Evolutionary conservation across 2,113 vertebrate species (phyloP).

Genomic region (Sinocyclocheilus grahami): DNA sequence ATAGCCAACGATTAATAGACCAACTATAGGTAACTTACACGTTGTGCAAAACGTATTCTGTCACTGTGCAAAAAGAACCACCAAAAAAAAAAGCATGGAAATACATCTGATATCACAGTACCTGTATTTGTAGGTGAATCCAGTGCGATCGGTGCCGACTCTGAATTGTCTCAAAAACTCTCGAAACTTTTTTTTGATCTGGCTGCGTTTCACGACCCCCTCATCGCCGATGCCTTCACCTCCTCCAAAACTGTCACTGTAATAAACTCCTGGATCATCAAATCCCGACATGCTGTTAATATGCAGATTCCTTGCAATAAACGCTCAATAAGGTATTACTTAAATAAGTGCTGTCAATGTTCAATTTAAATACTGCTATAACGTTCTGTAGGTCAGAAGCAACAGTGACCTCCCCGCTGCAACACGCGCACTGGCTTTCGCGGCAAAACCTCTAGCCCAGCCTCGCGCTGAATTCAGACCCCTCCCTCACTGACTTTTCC

Average conservation of each 20-base stretch:
- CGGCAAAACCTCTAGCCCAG: constrained; percentile 73
- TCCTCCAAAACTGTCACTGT: constrained; percentile 92
- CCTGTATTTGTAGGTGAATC: constrained; percentile 99
- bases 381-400: background rate
- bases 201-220: constrained; percentile 82
- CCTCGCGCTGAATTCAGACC: constrained; percentile 64
- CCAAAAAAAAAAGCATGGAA: background rate
- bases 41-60: background rate
- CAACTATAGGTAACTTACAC: background rate
- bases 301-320: background rate
- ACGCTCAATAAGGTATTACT: background rate
- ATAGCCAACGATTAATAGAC: background rate
- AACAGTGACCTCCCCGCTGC: background rate
- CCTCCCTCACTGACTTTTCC: background rate
- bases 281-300: constrained; percentile 88
- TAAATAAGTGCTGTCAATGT: background rate
- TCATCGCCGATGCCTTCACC: constrained; percentile 80
- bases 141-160: constrained; percentile 92
- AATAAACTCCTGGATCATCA: constrained; percentile 92
- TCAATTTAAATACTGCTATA: background rate
- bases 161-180: constrained; percentile 95
- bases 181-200: constrained; percentile 90
- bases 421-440: constrained; percentile 63
- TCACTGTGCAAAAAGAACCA: background rate
- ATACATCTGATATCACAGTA: constrained; percentile 49